Evolutionary conservation across 2,113 vertebrate species (phyloP).

Genomic region (Oenanthe melanoleuca): DNA sequence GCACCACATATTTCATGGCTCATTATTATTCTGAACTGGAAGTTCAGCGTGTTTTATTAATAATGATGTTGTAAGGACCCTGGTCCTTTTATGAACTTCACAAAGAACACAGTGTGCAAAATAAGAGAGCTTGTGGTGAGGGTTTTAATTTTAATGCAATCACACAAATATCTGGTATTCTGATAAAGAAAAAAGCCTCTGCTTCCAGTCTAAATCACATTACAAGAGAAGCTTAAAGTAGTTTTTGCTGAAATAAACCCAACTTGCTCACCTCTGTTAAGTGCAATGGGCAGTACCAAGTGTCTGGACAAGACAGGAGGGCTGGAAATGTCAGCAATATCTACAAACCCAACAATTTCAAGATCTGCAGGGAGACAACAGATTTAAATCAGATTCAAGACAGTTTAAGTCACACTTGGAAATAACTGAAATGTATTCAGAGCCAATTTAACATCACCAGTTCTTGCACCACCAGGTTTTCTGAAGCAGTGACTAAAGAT

Average conservation of each 20-base stretch:
- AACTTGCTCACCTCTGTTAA: conserved; percentile 89
- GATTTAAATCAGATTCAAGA: not conserved
- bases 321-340: conserved; percentile 96
- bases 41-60: not conserved
- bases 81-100: not conserved
- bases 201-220: not conserved
- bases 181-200: not conserved
- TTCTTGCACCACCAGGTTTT: not conserved
- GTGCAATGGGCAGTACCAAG: conserved; percentile 93
- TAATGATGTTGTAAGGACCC: not conserved
- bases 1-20: not conserved
- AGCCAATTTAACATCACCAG: not conserved
- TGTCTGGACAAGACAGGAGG: conserved; percentile 96
- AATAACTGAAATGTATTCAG: not conserved
- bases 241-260: not conserved
- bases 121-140: not conserved
- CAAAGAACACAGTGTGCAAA: not conserved
- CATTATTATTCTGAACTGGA: not conserved
- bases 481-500: not conserved
- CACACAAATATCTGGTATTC: not conserved
- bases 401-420: not conserved
- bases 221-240: not conserved
- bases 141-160: not conserved
- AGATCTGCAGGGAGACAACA: conserved; percentile 80
- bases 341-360: conserved; percentile 96